Evolutionary conservation across 2,113 vertebrate species (phyloP).

Genomic region (Callopanchax toddi): DNA sequence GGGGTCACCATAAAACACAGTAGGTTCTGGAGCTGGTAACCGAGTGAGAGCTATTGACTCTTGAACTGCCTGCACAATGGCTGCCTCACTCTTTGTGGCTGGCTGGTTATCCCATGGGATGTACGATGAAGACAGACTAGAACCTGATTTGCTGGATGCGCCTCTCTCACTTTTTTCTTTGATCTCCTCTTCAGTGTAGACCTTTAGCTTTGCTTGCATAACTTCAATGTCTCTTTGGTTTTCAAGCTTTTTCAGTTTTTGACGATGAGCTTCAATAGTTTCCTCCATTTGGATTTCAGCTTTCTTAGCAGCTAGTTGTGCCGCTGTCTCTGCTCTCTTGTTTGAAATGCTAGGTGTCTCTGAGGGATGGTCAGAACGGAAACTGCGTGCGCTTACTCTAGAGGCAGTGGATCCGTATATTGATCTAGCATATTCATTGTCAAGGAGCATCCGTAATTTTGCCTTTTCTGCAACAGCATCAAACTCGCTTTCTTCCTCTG

Average conservation of each 20-base stretch:
- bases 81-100: background rate
- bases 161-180: background rate
- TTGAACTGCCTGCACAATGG: conserved; percentile 4
- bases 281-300: background rate
- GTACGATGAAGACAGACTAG: background rate
- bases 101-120: background rate
- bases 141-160: background rate
- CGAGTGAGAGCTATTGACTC: conserved; percentile 9
- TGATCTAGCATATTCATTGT: conserved; percentile 9
- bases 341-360: background rate
- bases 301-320: conserved; percentile 18
- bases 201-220: background rate
- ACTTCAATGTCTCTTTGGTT: conserved; percentile 26
- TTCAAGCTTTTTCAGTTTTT: conserved; percentile 25
- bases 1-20: conserved; percentile 3
- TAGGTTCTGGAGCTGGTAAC: conserved; percentile 1
- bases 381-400: background rate
- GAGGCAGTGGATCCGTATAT: conserved; percentile 11
- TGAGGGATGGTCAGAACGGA: background rate
- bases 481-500: background rate
- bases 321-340: conserved; percentile 6
- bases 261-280: conserved; percentile 9
- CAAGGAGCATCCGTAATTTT: no score
- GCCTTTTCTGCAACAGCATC: background rate
- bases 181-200: conserved; percentile 1